phyloP scores from a whole-genome alignment of 2,888 invertebrate genomes.

The Troilus luridus region DNA sequence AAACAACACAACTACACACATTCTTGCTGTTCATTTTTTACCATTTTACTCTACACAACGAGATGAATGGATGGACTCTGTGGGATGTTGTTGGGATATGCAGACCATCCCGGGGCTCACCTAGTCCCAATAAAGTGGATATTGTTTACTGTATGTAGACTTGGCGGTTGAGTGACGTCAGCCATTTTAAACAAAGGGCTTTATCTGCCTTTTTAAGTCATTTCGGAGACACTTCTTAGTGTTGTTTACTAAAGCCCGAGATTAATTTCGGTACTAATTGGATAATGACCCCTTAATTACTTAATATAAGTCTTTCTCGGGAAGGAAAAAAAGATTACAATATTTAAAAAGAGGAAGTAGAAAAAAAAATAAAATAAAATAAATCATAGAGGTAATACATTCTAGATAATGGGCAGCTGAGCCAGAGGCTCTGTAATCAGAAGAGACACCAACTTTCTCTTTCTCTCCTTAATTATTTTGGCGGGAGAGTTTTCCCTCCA shows the following conservation, averaged over 20 bases:
- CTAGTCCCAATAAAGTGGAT: no score
- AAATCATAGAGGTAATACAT: conserved; percentile 41
- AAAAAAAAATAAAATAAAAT: conserved; percentile 11
- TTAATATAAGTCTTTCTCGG: background rate
- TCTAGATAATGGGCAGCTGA: conserved; percentile 48
- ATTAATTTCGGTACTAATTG: background rate
- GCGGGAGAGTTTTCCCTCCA: conserved; percentile 37
- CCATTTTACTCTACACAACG: no score
- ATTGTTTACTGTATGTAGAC: no score
- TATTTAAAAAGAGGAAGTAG: background rate
- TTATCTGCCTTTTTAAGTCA: no score
- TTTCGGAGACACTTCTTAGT: background rate
- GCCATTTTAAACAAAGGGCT: no score
- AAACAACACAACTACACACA: no score
- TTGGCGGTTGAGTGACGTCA: no score
- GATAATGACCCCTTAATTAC: background rate
- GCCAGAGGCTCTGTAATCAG: conserved; percentile 36
- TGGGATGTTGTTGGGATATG: no score
- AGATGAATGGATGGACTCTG: no score
- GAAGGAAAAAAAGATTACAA: background rate
- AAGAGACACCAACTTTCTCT: conserved; percentile 47
- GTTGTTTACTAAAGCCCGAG: background rate
- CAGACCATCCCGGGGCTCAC: no score
- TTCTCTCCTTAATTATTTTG: conserved; percentile 48
- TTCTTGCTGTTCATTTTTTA: no score